Evolutionary conservation across 2,113 vertebrate genomes (phyloP).

Genomic region (Himantopus leucocephalus): DNA sequence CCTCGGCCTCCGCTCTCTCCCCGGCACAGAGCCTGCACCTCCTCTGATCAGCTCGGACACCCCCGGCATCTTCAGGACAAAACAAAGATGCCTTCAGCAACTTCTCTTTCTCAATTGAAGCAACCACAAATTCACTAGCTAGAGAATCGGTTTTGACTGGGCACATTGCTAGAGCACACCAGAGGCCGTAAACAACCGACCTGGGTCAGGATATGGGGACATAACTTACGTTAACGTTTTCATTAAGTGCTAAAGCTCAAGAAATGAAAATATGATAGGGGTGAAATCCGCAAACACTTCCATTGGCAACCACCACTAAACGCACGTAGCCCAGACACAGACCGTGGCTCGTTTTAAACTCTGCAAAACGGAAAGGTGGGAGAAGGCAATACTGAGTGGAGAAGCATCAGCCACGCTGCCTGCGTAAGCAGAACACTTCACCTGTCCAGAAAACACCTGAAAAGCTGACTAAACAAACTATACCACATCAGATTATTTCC

Average conservation of each 20-base stretch:
- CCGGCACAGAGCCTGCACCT: background rate
- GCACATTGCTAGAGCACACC: background rate
- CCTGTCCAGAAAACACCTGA: background rate
- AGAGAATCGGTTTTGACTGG: background rate
- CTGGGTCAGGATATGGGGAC: background rate
- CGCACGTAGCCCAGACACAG: background rate
- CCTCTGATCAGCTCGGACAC: background rate
- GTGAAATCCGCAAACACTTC: background rate
- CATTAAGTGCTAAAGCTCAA: background rate
- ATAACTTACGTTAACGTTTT: accelerated
- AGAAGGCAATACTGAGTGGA: accelerated
- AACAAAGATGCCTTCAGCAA: background rate
- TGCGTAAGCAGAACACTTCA: background rate
- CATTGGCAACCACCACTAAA: background rate
- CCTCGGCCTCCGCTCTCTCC: background rate
- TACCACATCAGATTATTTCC: background rate
- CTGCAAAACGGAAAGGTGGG: background rate
- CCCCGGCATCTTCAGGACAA: background rate
- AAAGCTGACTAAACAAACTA: background rate
- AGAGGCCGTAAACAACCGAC: background rate
- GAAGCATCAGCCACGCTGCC: background rate
- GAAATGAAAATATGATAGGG: background rate
- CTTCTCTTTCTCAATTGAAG: background rate
- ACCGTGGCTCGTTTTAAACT: background rate
- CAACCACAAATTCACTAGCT: background rate